phyloP scores from a whole-genome alignment of 2,113 vertebrate genomes.

The Myodes glareolus region DNA sequence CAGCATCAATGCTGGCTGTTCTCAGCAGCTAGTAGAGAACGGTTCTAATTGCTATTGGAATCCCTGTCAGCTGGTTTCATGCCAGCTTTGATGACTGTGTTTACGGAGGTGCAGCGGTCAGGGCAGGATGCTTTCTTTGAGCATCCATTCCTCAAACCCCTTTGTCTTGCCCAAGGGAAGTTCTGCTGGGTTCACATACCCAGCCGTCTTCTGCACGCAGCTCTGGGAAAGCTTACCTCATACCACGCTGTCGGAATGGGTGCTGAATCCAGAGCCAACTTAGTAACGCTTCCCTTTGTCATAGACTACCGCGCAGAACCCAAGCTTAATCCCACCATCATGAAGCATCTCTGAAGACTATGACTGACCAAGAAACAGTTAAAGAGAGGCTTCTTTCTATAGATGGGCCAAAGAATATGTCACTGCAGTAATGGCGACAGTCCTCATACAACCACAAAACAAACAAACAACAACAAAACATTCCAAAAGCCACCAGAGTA shows the following conservation, averaged over 20 bases:
- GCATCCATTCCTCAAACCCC: not conserved
- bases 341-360: not conserved
- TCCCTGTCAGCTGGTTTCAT: not conserved
- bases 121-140: not conserved
- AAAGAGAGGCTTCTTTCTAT: not conserved
- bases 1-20: not conserved
- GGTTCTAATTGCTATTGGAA: not conserved
- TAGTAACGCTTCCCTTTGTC: not conserved
- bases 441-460: not conserved
- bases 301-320: not conserved
- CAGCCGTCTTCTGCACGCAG: not conserved
- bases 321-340: not conserved
- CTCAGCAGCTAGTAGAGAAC: not conserved
- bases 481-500: not conserved
- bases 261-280: not conserved
- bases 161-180: not conserved
- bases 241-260: not conserved
- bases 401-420: not conserved
- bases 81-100: not conserved
- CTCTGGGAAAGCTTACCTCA: not conserved
- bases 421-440: not conserved
- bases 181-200: not conserved
- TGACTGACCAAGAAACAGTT: not conserved
- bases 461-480: not conserved
- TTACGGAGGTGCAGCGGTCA: not conserved